phyloP scores from a whole-genome alignment of 2,888 invertebrate species.

The Helicoverpa assulta region DNA sequence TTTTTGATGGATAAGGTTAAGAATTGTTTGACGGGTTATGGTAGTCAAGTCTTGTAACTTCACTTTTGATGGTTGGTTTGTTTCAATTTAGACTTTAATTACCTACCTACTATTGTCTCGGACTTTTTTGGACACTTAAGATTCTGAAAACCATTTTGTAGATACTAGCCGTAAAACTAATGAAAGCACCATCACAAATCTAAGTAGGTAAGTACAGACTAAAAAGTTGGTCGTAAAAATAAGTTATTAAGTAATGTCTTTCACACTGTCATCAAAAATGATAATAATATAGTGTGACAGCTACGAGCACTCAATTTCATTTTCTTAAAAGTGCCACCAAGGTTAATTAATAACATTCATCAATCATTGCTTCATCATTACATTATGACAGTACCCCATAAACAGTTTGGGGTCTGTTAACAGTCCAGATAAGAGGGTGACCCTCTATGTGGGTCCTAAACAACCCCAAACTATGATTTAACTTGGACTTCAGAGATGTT shows the following conservation, averaged over 20 bases:
- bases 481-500: conserved; percentile 45
- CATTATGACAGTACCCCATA: not conserved
- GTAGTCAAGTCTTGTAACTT: no score
- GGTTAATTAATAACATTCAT: not conserved
- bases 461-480: conserved; percentile 53
- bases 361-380: no score
- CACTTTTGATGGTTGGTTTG: no score
- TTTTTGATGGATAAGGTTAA: not conserved
- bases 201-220: no score
- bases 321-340: not conserved
- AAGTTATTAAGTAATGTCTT: no score
- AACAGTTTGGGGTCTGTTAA: conserved; percentile 3
- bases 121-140: no score
- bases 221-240: no score
- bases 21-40: no score
- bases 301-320: not conserved
- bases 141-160: no score
- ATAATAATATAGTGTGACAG: not conserved
- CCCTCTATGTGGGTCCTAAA: conserved; percentile 44
- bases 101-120: no score
- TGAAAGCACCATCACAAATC: not conserved
- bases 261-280: not conserved
- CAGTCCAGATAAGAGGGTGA: conserved; percentile 26
- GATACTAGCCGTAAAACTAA: not conserved
- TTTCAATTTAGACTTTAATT: no score